Percentiles rank a stretch among this genome's conserved stretches.
Conservation (phyloP, 2,113 vertebrate species). For the Mastomys natalensis region DNA sequence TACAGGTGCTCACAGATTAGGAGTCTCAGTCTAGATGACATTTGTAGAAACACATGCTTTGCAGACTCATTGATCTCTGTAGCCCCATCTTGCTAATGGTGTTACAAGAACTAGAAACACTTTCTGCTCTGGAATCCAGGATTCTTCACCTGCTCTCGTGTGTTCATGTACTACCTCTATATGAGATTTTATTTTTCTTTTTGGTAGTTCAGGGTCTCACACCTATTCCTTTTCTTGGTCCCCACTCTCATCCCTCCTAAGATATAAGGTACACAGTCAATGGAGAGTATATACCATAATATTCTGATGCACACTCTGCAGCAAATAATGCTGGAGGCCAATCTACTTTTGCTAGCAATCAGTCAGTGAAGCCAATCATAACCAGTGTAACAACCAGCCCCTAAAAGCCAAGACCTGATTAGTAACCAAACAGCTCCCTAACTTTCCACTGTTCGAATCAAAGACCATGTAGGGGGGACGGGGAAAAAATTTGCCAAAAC, state of each 20-base stretch:
- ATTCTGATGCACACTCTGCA: no score
- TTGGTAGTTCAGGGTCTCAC: no score
- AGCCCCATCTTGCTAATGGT: not conserved
- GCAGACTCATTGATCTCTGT: not conserved
- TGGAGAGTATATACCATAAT: not conserved
- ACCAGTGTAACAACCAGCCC: not conserved
- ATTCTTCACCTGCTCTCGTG: no score
- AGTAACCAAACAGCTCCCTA: not conserved
- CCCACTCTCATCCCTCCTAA: not conserved
- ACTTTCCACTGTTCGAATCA: not conserved
- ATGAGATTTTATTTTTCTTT: not conserved
- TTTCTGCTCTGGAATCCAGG: not conserved
- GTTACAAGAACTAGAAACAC: not conserved
- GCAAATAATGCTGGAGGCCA: no score
- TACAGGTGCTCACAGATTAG: rapidly evolving
- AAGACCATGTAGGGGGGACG: not conserved
- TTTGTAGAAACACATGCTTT: not conserved
- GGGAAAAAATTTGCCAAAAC: not conserved
- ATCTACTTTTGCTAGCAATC: not conserved
- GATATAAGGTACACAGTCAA: not conserved
- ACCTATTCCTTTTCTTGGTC: not conserved
- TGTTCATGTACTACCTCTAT: not conserved
- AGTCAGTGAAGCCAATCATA: not conserved
- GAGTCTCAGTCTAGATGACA: rapidly evolving
- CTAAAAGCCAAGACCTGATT: not conserved